Base-by-base conservation (phyloP, 1,140 invertebrate species). In the Drosophila paulistorum region DNA sequence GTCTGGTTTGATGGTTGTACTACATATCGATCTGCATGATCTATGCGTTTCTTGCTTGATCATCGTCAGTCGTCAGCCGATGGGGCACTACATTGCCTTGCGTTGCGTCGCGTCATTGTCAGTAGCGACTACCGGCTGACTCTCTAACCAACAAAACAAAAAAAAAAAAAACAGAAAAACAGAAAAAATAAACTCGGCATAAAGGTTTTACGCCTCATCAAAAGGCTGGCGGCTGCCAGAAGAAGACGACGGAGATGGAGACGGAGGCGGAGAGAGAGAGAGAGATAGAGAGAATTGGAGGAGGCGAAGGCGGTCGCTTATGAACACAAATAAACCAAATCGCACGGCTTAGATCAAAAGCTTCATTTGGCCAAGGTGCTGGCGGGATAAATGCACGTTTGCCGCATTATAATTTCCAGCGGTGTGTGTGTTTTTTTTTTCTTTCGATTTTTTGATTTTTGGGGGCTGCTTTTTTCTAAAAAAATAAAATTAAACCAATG, bases 321-420 rank as follows among this genome's bases (percentile, higher is more conserved):
- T 89, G 81, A 84, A 89, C 69, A 89, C 89, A 89, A 89, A 89
- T 89, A 89, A 89, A 89, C 84, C 89, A 90, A 90, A 89, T 89
- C 74, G 65, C 41, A 81, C 84, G 85, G 84, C 69, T 39, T 54
- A 89, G 84, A 89, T 89, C 84, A 89, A 89, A 73, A 74, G 77
- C 71, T 80, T 70, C 67, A 69, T 76, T 69, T 35, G 48, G 35
- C 33, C 9, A 1, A 33, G 13, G 30, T 65, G 79, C 74, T 67
- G 71, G 73, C 60, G 81, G 71, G 71, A 89, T 89, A 89, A 89
- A 89, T 89, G 80, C 84, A 89, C 74, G 84, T 87, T 87, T 87
- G 83, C 84, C 79, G 84, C 84, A 89, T 89, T 86, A 80, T 80
- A 89, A 89, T 84, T 75, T 77, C 54, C 80, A 30, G 30, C 30